phyloP scores from a whole-genome alignment of 2,888 invertebrate species.

The Cremastinae sp. region DNA sequence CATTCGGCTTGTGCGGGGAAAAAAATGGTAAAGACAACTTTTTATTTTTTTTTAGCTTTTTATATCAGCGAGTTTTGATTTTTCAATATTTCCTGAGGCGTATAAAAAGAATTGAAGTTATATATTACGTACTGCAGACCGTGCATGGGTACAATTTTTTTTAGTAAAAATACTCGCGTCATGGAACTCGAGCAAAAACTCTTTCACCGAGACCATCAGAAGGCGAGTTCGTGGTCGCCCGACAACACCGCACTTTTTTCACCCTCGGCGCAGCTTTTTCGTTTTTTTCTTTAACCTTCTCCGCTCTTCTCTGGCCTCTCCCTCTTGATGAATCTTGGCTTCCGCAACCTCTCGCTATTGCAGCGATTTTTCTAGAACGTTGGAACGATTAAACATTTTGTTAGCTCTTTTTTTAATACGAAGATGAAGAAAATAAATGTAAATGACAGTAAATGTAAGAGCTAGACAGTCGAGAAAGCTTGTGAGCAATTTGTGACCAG shows the following conservation, averaged over 20 bases:
- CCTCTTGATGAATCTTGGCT: constrained; percentile 45
- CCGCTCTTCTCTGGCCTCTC: constrained; percentile 41
- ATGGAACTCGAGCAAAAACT: constrained; percentile 46
- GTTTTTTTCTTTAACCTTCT: constrained; percentile 25
- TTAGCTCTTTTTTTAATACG: too few relatives aligned
- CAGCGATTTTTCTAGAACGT: constrained; percentile 17
- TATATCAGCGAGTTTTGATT: too few relatives aligned
- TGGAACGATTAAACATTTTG: neutral
- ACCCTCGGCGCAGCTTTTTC: constrained; percentile 19
- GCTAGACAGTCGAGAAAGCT: constrained; percentile 19
- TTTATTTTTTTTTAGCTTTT: too few relatives aligned
- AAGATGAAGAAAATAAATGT: too few relatives aligned
- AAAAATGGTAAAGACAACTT: too few relatives aligned
- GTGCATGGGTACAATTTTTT: constrained; percentile 43
- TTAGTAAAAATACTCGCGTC: constrained; percentile 13
- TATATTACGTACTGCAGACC: neutral
- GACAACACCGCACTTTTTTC: constrained; percentile 37
- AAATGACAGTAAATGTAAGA: too few relatives aligned
- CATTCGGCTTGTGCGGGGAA: too few relatives aligned
- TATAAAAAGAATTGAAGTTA: too few relatives aligned
- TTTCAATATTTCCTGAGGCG: too few relatives aligned
- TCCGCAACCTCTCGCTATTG: constrained; percentile 19
- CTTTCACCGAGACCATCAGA: constrained; percentile 55
- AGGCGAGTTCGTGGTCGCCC: constrained; percentile 56
- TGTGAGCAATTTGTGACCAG: constrained; percentile 18